Percentiles rank a stretch among this genome's conserved stretches.
phyloP scores from a whole-genome alignment of 2,888 invertebrate species.

The Coenonympha glycerion region DNA sequence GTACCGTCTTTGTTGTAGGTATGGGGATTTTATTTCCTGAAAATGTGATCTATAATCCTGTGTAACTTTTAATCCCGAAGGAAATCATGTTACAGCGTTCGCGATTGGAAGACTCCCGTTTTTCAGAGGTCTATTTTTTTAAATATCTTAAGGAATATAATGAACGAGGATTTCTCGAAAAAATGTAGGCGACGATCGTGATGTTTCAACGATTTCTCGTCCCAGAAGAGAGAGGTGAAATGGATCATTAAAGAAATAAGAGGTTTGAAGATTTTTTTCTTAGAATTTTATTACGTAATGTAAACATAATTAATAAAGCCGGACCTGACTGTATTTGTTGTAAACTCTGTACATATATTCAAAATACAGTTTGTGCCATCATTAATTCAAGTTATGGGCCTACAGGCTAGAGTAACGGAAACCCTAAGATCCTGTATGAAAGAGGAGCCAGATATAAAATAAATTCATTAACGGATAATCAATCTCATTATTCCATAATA shows the following conservation, averaged over 20 bases:
- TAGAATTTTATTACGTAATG: no score
- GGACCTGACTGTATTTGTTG: no score
- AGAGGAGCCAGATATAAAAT: no score
- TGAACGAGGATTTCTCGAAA: not conserved
- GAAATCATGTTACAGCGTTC: constrained; percentile 10
- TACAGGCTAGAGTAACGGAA: no score
- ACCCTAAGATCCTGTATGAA: no score
- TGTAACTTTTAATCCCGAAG: constrained; percentile 8
- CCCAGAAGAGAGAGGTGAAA: constrained; percentile 1
- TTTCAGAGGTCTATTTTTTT: constrained; percentile 4
- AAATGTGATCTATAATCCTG: constrained; percentile 11
- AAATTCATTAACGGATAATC: no score
- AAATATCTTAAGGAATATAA: constrained; percentile 2
- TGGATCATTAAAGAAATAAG: not conserved
- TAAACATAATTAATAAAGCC: no score
- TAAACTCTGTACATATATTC: no score
- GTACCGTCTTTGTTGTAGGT: constrained; percentile 13
- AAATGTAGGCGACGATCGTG: not conserved
- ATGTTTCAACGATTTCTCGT: not conserved
- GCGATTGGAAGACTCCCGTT: not conserved
- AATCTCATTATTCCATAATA: no score
- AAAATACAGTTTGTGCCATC: no score
- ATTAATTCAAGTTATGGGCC: no score
- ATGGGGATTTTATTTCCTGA: constrained; percentile 11
- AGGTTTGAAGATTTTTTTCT: not conserved